Evolutionary conservation across 2,888 invertebrate genomes (phyloP).

Genomic region (Cephus sareptanus): DNA sequence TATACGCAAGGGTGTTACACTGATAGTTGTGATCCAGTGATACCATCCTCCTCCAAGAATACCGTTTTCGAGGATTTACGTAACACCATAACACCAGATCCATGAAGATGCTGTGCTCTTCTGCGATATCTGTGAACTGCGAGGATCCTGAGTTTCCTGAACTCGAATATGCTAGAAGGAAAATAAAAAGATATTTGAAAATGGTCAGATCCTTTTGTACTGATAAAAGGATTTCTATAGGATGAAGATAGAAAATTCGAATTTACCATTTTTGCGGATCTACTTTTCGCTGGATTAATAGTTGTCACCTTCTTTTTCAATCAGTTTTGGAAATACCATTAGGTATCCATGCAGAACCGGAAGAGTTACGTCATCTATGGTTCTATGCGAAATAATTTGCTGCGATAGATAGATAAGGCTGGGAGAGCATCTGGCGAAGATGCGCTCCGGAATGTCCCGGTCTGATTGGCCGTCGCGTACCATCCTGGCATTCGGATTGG

Average conservation of each 20-base stretch:
- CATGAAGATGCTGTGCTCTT: neutral
- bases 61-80: neutral
- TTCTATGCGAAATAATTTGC: neutral
- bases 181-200: neutral
- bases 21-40: neutral
- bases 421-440: slow-evolving; percentile 36
- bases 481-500: slow-evolving; percentile 52
- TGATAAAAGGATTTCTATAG: neutral
- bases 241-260: neutral
- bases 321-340: neutral
- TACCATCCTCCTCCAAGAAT: neutral
- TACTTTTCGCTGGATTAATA: neutral
- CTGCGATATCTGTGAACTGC: neutral
- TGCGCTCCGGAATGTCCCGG: slow-evolving; percentile 53
- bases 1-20: neutral
- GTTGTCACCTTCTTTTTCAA: neutral
- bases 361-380: neutral
- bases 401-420: slow-evolving; percentile 4
- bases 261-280: neutral
- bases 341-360: neutral
- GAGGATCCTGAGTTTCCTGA: neutral
- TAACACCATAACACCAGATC: neutral
- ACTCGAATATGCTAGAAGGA: neutral
- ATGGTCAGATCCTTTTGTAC: neutral
- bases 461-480: slow-evolving; percentile 52